Base-by-base conservation (phyloP, 2,797 vertebrate species). In the Chanos chanos region DNA sequence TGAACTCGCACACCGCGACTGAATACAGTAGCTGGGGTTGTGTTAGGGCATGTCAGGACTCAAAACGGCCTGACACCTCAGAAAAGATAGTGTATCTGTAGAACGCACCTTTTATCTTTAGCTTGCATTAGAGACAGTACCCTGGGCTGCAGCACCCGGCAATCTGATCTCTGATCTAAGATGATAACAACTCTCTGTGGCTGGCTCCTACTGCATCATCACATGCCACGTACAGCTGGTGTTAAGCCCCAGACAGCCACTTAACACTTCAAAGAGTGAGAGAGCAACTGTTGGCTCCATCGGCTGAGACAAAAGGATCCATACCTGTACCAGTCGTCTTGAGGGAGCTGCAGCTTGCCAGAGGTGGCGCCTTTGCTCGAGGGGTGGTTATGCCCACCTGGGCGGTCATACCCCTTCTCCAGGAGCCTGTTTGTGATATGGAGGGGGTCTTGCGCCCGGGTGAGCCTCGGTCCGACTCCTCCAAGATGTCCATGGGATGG, bases 391-490 rank as follows among this genome's bases (percentile, higher is more conserved):
- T 78, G 76, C 90, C 91, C 64, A 79, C 34, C 62, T 78, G 92
- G 21, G 91, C 82, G 0, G 89, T 91, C 92, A 93, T 93, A 78
- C 93, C 93, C 34, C 91, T 81, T 66, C 91, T 84, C 93, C 91
- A 94, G 18, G 93, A 94, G 51, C 92, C 92, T 0, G 91, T 93
- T 77, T 92, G 92, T 1, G 90, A 90, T 25, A 90, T 72, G 0
- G 88, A 85, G 68, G 91, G 81, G 33, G 85, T 90, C 81, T 92
- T 92, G 78, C 88, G 86, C 57, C 87, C 0, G 49, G 71, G 61
- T 86, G 90, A 71, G 90, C 88, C 0, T 78, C 57, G 60, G 90
- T 91, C 68, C 87, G 90, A 30, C 86, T 82, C 45, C 76, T 74
- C 15, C 68, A 89, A 90, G 70, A 93, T 80, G 47, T 92, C 91